Base-by-base conservation (phyloP, 2,797 vertebrate species). In the Phalanger gymnotis region DNA sequence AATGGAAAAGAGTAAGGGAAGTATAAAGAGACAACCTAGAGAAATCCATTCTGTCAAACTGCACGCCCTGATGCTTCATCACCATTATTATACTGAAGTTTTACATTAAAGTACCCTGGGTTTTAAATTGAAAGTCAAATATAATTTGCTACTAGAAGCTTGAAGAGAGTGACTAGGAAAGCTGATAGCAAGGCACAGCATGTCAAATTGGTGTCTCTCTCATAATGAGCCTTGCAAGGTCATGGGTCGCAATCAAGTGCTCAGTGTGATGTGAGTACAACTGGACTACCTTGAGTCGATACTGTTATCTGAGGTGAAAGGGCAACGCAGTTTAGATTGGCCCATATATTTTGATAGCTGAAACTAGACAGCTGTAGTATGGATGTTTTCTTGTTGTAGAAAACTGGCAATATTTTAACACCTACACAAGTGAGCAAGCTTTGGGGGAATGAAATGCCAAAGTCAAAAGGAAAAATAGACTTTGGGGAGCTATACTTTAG, bases 81-180 rank as follows among this genome's bases (percentile, higher is more conserved):
- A 98, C 97, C 95, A 97, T 98, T 98, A 98, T 98, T 98, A 98
- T 98, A 98, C 96, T 93, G 96, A 97, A 96, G 97, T 97, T 98
- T 98, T 98, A 96, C 98, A 98, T 98, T 98, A 98, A 97, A 98
- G 97, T 97, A 97, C 97, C 95, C 97, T 98, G 98, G 98, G 96
- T 99, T 98, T 98, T 98, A 98, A 99, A 98, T 98, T 98, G 97
- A 98, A 99, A 98, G 98, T 99, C 98, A 99, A 98, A 98, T 98
- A 98, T 98, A 98, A 98, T 98, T 98, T 98, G 95, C 97, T 94
- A 98, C 95, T 96, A 97, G 98, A 98, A 98, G 97, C 96, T 97
- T 98, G 97, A 98, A 98, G 97, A 98, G 93, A 98, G 96, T 97
- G 98, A 98, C 98, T 98, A 96, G 97, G 98, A 98, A 98, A 98